Conservation (phyloP, 2,797 vertebrate genomes). For the Catharus ustulatus region DNA sequence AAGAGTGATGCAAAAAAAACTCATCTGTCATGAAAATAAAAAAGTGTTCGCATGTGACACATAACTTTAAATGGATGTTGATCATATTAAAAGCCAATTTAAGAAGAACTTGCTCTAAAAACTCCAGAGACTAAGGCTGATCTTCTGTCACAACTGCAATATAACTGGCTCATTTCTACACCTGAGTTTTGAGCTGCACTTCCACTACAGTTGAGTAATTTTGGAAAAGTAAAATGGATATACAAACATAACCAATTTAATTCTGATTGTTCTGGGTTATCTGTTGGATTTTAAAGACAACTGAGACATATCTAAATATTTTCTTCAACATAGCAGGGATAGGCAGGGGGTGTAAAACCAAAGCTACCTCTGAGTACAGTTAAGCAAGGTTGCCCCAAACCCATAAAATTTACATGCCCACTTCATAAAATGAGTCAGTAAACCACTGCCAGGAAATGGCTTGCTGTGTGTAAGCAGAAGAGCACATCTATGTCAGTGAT, state of each 20-base stretch:
- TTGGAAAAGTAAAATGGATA: not conserved
- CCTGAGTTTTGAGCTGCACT: not conserved
- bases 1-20: not conserved
- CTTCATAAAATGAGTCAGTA: slow-evolving; percentile 44
- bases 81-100: not conserved
- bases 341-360: not conserved
- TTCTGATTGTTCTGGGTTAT: not conserved
- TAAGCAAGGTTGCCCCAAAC: not conserved
- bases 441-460: slow-evolving; percentile 50
- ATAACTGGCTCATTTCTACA: not conserved
- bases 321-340: not conserved
- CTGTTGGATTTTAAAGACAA: not conserved
- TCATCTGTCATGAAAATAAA: not conserved
- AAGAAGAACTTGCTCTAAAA: not conserved
- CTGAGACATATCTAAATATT: not conserved
- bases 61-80: not conserved
- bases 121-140: not conserved
- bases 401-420: not conserved
- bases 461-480: not conserved
- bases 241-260: not conserved
- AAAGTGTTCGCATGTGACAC: not conserved
- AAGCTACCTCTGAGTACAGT: not conserved
- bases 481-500: not conserved
- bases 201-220: not conserved
- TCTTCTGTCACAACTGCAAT: not conserved